Evolutionary conservation across 2,888 invertebrate species (phyloP).

Genomic region (Thumatha senex): DNA sequence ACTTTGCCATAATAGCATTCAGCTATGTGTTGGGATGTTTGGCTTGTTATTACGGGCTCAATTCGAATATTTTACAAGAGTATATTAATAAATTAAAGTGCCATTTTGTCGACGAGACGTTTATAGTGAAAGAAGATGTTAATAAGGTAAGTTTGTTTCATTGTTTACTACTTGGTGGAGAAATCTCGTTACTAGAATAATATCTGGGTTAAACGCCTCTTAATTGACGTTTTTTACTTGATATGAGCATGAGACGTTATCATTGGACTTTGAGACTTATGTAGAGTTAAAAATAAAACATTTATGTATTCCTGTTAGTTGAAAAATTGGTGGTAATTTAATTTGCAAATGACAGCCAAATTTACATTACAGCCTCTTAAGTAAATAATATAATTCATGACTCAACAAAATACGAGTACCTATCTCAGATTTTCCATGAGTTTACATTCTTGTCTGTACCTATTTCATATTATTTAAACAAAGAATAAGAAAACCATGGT

Average conservation of each 20-base stretch:
- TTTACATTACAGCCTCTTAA: no score
- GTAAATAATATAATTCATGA: no score
- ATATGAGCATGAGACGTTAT: constrained; percentile 10
- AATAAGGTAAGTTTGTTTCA: constrained; percentile 55
- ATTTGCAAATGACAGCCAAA: no score
- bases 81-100: constrained; percentile 67
- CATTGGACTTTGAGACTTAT: constrained; percentile 6
- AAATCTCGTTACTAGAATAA: constrained; percentile 28
- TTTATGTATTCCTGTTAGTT: no score
- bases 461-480: no score
- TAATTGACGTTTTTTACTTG: constrained; percentile 4
- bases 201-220: constrained; percentile 43
- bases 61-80: constrained; percentile 61
- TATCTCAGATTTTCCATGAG: no score
- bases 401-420: no score
- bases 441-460: no score
- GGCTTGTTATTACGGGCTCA: constrained; percentile 75
- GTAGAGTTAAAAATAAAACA: no score
- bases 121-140: constrained; percentile 42
- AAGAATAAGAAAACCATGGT: no score
- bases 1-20: constrained; percentile 67
- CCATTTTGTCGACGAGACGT: constrained; percentile 56
- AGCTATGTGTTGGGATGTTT: constrained; percentile 80
- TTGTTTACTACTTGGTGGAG: constrained; percentile 36
- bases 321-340: not conserved